Percentiles rank a stretch among this genome's conserved stretches.
These are phyloP conservation scores for Aradus depressus DNA, from an alignment of 2,888 invertebrate genomes.

Conservation along the genomic window DNA sequence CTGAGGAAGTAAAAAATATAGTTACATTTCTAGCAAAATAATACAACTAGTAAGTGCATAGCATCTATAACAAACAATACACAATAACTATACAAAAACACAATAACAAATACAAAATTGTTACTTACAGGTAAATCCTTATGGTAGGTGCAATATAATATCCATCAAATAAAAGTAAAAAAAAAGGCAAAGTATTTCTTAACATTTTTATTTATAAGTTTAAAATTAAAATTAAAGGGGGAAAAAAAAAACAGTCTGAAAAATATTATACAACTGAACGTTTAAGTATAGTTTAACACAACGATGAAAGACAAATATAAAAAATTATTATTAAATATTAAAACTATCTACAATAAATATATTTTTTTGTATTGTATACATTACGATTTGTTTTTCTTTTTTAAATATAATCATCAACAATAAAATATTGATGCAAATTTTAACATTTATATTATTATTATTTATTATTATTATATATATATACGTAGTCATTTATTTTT, in stretches of 20 bases:
- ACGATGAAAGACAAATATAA: slow-evolving; percentile 14
- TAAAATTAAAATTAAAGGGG: slow-evolving; percentile 15
- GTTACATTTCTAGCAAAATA: too few relatives aligned
- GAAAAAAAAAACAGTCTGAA: slow-evolving; percentile 11
- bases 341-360: slow-evolving; percentile 16
- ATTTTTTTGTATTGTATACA: slow-evolving; percentile 10
- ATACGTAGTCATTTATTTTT: too few relatives aligned
- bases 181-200: neutral
- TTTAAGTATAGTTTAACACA: slow-evolving; percentile 11
- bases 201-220: slow-evolving; percentile 2
- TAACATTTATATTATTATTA: neutral
- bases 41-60: too few relatives aligned
- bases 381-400: slow-evolving; percentile 4
- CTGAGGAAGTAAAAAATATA: too few relatives aligned
- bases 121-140: too few relatives aligned
- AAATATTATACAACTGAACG: slow-evolving; percentile 9
- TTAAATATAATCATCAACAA: neutral
- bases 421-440: neutral
- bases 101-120: too few relatives aligned
- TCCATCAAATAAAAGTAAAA: neutral
- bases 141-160: too few relatives aligned
- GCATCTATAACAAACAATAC: too few relatives aligned
- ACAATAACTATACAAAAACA: too few relatives aligned
- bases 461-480: too few relatives aligned
- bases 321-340: slow-evolving; percentile 15